These are phyloP conservation scores for Trichonephila inaurata DNA, from an alignment of 1,140 invertebrate genomes.

Conservation along the genomic window DNA sequence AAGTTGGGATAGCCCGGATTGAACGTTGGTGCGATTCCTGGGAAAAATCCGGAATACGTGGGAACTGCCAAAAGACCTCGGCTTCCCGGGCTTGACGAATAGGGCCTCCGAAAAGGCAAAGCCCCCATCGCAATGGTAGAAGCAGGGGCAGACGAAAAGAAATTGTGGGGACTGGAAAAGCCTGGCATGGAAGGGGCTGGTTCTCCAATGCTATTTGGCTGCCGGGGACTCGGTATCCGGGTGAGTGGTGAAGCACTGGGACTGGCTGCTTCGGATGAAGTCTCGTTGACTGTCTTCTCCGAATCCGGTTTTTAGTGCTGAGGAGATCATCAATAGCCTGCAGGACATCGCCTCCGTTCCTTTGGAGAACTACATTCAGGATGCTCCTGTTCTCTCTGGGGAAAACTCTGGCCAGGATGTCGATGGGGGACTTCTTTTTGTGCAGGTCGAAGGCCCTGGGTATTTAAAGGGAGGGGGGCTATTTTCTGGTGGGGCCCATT, in stretches of 20 bases:
- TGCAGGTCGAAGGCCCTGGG: conserved; percentile 54
- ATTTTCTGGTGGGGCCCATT: conserved; percentile 45
- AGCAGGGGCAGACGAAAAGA: conserved; percentile 12
- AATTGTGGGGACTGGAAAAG: conserved; percentile 49
- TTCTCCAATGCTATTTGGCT: not conserved
- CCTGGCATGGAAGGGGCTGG: conserved; percentile 11
- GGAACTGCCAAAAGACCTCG: conserved; percentile 64
- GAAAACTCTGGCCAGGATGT: conserved; percentile 90
- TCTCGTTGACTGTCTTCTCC: conserved; percentile 46
- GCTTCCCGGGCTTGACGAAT: conserved; percentile 6
- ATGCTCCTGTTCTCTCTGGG: conserved; percentile 90
- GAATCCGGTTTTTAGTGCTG: conserved; percentile 53
- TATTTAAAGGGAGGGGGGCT: not conserved
- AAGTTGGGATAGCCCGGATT: conserved; percentile 69
- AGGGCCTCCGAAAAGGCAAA: conserved; percentile 65
- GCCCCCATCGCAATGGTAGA: conserved; percentile 45
- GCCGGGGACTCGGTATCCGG: conserved; percentile 45
- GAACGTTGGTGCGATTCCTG: conserved; percentile 62
- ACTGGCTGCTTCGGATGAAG: conserved; percentile 54
- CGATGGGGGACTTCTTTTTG: conserved; percentile 84
- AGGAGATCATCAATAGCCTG: conserved; percentile 88
- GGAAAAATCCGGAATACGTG: conserved; percentile 75
- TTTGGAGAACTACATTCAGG: conserved; percentile 89
- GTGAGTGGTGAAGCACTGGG: conserved; percentile 25
- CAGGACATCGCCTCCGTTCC: conserved; percentile 90